Base-by-base conservation (phyloP, 2,888 invertebrate species). In the Polymixis flavicincta region DNA sequence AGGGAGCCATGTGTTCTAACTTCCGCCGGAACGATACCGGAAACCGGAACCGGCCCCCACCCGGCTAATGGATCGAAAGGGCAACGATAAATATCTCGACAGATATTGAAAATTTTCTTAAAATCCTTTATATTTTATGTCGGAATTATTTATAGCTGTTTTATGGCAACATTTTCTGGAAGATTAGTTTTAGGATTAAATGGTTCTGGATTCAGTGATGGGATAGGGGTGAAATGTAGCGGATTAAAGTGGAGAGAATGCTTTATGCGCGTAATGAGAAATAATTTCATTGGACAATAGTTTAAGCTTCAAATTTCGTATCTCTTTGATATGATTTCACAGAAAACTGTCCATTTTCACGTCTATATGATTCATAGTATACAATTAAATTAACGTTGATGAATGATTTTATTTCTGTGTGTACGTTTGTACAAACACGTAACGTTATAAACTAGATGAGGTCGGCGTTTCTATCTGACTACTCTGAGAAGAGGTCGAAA, bases 11-110 rank as follows among this genome's bases (percentile, higher is more conserved):
- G 82, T 88, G 89, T 86, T 87, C 84, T 81, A 70, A 81, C 86
- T 85, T 89, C 90, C 77, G 71, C 78, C 87, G 88, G 86, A 82
- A 82, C 85, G 78, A 86, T 76, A 78, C 89, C 91, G 92, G 92
- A 92, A 89, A 89, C 92, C 90, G 91, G 92, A 92, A 85, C 87
- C 86, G 77, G 61, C 78, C 86, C 81, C 85, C 80, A 78, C 87
- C 86, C 88, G 82, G 77, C 91, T 92, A 92, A 92, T 92, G 93
- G 92, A 89, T 89, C 91, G 92, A 89, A 88, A 90, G 84, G 80
- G 84, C 80, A 76, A 74, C 84, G 86, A 90, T 90, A 90, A 89
- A 90, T 90, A 89, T 90, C 85, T 84, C 74, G 66, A 78, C 66
- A 73, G 84, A 87, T 88, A 85, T 87, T 86, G 83, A 87, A 83